A percentile compares a stretch with the other conserved stretches of the same genome.
Conservation (phyloP, 2,888 invertebrate genomes). For the Anagyrus pseudococci region DNA sequence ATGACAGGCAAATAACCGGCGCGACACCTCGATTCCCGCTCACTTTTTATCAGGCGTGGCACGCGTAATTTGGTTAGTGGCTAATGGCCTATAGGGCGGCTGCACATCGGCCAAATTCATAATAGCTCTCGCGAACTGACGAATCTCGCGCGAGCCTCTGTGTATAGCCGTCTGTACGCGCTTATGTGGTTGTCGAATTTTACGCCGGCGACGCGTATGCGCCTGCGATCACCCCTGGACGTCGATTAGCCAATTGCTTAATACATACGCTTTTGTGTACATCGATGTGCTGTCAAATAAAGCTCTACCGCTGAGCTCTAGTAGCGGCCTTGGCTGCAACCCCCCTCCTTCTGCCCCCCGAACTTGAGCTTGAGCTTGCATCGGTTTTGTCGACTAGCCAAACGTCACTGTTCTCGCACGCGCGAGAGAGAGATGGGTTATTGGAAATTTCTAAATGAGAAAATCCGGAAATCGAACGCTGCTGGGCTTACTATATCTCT, state of each 20-base stretch:
- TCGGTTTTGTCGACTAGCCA: too few species aligned
- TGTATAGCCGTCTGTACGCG: too few species aligned
- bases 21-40: neutral
- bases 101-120: conserved; percentile 23
- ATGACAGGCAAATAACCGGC: conserved; percentile 16
- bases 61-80: conserved; percentile 26
- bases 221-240: conserved; percentile 46
- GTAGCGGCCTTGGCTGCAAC: too few species aligned
- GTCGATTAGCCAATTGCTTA: conserved; percentile 49
- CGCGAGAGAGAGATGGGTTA: too few species aligned
- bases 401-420: too few species aligned
- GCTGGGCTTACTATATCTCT: too few species aligned
- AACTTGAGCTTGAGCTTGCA: too few species aligned
- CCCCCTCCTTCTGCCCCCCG: too few species aligned
- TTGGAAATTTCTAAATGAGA: too few species aligned
- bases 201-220: conserved; percentile 38
- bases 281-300: conserved; percentile 23
- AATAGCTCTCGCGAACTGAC: conserved; percentile 28
- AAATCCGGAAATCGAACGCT: too few species aligned
- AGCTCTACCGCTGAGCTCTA: too few species aligned
- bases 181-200: conserved; percentile 37
- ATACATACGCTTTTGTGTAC: conserved; percentile 46
- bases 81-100: conserved; percentile 7
- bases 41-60: neutral
- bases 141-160: conserved; percentile 5